Evolutionary conservation across 2,797 vertebrate genomes (phyloP).

Genomic region (Xiphophorus birchmanni): DNA sequence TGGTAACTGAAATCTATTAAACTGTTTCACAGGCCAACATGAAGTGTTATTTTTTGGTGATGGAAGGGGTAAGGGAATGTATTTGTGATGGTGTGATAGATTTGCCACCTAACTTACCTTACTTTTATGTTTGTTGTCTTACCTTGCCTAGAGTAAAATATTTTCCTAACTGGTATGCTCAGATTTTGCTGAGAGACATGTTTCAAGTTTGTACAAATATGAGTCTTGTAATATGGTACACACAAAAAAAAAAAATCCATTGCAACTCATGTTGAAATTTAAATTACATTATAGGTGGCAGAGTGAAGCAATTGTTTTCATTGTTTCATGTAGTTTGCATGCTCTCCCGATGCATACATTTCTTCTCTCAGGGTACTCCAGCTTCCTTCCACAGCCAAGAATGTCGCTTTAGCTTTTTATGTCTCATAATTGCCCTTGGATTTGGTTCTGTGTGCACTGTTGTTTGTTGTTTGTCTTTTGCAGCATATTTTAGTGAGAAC

Average conservation of each 20-base stretch:
- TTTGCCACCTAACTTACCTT: background rate
- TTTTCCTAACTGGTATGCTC: background rate
- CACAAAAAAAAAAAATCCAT: background rate
- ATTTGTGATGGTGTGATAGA: background rate
- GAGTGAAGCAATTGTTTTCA: background rate
- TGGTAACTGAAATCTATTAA: background rate
- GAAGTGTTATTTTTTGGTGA: background rate
- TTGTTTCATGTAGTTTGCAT: background rate
- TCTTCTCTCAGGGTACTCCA: background rate
- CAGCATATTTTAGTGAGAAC: background rate
- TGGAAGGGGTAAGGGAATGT: background rate
- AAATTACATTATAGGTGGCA: background rate
- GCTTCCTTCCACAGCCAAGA: background rate
- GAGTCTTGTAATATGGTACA: background rate
- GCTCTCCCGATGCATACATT: background rate
- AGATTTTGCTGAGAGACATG: background rate
- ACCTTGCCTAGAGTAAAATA: background rate
- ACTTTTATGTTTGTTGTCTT: background rate
- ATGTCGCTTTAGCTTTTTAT: too few species aligned
- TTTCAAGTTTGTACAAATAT: background rate
- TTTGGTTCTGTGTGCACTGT: background rate
- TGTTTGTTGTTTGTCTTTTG: background rate
- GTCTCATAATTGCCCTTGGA: background rate
- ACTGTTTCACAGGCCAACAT: background rate
- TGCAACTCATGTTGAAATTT: background rate